phyloP scores from a whole-genome alignment of 2,113 vertebrate genomes.

The Anthoscopus minutus region DNA sequence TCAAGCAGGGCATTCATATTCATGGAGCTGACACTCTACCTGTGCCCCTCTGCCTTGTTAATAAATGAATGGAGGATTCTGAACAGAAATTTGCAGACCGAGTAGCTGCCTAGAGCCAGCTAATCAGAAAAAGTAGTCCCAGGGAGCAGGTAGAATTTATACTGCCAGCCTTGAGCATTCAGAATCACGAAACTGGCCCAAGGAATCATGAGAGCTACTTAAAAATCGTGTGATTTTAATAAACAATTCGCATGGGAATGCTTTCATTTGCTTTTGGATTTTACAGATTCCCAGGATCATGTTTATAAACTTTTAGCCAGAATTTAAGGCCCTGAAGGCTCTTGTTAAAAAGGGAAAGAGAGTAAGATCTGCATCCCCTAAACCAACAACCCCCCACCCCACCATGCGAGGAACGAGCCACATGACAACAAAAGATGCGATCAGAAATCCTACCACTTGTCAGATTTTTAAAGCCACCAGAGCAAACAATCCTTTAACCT shows the following conservation, averaged over 20 bases:
- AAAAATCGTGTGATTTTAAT: slow-evolving; percentile 23
- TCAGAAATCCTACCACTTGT: background rate
- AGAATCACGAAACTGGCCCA: background rate
- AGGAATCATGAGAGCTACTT: background rate
- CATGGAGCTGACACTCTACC: slow-evolving; percentile 2
- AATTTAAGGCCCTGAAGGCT: background rate
- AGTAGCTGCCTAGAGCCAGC: background rate
- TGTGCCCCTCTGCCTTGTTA: slow-evolving; percentile 8
- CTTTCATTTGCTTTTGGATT: slow-evolving; percentile 5
- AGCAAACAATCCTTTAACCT: background rate
- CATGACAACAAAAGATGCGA: background rate
- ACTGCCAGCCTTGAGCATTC: background rate
- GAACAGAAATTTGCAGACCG: background rate
- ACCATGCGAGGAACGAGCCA: background rate
- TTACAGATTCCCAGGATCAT: slow-evolving; percentile 21
- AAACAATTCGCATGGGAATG: background rate
- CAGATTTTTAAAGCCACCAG: background rate
- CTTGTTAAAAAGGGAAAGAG: background rate
- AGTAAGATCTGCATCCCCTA: background rate
- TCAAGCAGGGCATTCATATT: background rate
- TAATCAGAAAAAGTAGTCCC: background rate
- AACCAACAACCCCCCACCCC: background rate
- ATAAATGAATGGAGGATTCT: background rate
- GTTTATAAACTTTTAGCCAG: slow-evolving; percentile 37
- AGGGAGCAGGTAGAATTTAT: background rate